Base-by-base conservation (phyloP, 2,888 invertebrate genomes). In the Petrolisthes cinctipes region DNA sequence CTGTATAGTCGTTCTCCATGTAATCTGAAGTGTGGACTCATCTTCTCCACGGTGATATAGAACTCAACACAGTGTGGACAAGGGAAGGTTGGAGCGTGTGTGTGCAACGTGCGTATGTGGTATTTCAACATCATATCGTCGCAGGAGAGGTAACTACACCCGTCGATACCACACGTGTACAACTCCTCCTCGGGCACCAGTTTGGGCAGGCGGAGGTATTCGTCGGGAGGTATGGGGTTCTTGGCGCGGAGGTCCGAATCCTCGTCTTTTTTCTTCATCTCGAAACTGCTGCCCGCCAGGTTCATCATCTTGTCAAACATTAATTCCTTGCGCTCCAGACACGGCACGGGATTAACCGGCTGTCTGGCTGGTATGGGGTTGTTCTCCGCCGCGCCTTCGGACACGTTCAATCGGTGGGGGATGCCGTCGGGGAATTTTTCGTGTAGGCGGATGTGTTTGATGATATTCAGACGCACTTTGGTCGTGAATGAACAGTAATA, bases 251-350 rank as follows among this genome's bases (percentile, higher is more conserved):
- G 90, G 0, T 91, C 91, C 37, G 81, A 86, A 57, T 91, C 90
- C 56, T 89, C 89, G 7, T 86, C 90, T 71, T 90, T 89, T 79
- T 89, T 91, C 71, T 91, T 91, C 23, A 89, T 90, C 73, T 91
- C 91, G 83, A 92, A 92, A 23, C 95, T 96, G 91, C 95, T 96
- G n/a, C 95, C 95, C 0, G 97, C 96, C 23, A 96, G 94, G 92
- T 97, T 97, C 0, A 95, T 94, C 97, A 97, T 97, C 92, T 95
- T 96, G 92, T 97, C 97, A 92, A 97, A 97, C 94, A 96, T 96
- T 91, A 94, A 95, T 92, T 96, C 96, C 91, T 95, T 95, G 73
- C 95, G 95, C 17, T 96, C 95, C 68, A 96, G 93, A 92, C 95
- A 96, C 0, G 96, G 96, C 6, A 97, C 96, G 0, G 97, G 97